These are phyloP conservation scores for Notarius quadriscutis DNA, from an alignment of 2,113 vertebrate species.

Conservation along the genomic window DNA sequence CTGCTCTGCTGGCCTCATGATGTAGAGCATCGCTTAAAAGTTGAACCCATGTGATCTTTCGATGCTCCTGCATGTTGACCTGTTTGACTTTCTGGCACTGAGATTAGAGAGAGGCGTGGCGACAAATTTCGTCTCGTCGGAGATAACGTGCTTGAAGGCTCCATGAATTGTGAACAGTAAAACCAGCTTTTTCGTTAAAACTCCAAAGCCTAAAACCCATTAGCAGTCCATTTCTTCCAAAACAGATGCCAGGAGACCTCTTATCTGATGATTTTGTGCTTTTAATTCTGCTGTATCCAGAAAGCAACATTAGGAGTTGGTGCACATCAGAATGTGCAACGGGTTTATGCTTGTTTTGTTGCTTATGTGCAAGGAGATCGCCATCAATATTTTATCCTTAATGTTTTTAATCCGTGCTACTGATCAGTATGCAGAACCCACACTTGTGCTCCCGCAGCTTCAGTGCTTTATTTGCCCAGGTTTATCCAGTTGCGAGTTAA, in stretches of 20 bases:
- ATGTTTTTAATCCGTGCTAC: conserved; percentile 28
- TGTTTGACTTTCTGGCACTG: background rate
- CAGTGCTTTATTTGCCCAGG: conserved; percentile 34
- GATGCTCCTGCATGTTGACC: background rate
- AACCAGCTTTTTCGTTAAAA: conserved; percentile 1
- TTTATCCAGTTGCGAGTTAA: conserved; percentile 20
- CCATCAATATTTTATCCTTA: conserved; percentile 15
- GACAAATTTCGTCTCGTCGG: background rate
- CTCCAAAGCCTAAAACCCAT: conserved; percentile 4
- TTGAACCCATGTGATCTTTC: background rate
- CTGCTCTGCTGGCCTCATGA: background rate
- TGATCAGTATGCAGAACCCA: conserved; percentile 29
- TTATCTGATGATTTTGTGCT: conserved; percentile 32
- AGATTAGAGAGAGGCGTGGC: background rate
- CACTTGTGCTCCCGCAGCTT: background rate
- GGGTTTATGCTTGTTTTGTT: background rate
- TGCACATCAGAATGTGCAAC: conserved; percentile 24
- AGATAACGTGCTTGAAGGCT: background rate
- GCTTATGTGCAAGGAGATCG: background rate
- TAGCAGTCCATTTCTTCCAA: conserved; percentile 31
- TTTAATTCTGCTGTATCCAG: conserved; percentile 12
- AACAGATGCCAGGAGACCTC: conserved; percentile 41
- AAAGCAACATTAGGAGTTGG: conserved; percentile 31
- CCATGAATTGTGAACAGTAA: no score
- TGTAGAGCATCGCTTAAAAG: background rate